Evolutionary conservation across 2,888 invertebrate genomes (phyloP), one percentile per base, ranked within the genome.

Genomic region (Phyllotreta cruciferae): DNA sequence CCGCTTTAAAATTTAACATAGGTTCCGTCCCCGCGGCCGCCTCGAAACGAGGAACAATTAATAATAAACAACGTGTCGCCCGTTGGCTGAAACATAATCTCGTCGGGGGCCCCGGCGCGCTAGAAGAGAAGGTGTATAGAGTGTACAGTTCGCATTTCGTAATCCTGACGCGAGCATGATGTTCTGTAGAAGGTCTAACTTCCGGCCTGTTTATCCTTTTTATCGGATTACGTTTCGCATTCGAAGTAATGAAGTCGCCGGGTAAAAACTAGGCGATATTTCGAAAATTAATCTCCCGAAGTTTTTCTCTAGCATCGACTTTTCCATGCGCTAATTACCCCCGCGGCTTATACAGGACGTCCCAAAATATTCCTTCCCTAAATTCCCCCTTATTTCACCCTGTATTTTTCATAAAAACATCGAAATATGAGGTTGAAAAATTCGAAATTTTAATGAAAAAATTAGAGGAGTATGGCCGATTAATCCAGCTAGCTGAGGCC

Each of bases 1-100:
- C 34, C 36, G 0, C n/a, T 49, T n/a, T 8, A 49, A 49, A 49
- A 49, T 49, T 7, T 49, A 8, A 35, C 8, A 35, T 10, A 11
- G 8, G 35, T 9, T 34, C 36, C 7, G 6, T 49, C 7, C 49
- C 11, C 34, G 2, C n/a, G 14, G 8, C 24, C 77, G 84, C 35
- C 8, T 45, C 44, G 45, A 56, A 60, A n/a, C 56, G 41, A 9
- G 47, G 13, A 47, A 41, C 61, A 61, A 54, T 61, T 61, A 61
- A 61, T 52, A 55, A 61, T 61, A 49, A 56, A 61, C 52, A 42
- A 60, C 41, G 11, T 60, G 35, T 53, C 52, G 42, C 39, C 11
- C 13, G 34, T 41, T 49, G 35, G 24, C 39, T 55, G 41, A 41
- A 37, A 47, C 49, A 47, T 61, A 61, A 55, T 55, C 41, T 44